These are phyloP conservation scores for Tipula helvola DNA, from an alignment of 2,888 invertebrate species.

Conservation along the genomic window DNA sequence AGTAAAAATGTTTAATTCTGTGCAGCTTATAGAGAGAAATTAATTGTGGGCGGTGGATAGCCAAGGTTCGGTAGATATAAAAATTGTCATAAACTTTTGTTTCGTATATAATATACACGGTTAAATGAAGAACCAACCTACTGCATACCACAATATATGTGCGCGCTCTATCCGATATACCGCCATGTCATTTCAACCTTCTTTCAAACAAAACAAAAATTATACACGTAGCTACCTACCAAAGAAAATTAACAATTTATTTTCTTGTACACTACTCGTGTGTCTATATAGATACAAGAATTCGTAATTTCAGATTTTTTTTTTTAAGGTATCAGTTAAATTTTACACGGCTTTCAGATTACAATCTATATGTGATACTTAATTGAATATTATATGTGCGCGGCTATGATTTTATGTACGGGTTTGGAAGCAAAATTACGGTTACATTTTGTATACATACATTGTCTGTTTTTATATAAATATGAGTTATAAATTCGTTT, in stretches of 20 bases:
- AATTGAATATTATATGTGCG: neutral
- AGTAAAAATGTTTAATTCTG: neutral
- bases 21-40: neutral
- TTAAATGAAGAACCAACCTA: neutral
- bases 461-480: too few species aligned
- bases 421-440: neutral
- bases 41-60: neutral
- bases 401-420: neutral
- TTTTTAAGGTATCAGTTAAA: neutral
- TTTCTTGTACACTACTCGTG: neutral
- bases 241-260: neutral
- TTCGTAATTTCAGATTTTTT: neutral
- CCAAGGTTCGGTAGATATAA: neutral
- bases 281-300: neutral
- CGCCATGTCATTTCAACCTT: neutral
- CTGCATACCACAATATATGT: neutral
- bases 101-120: neutral
- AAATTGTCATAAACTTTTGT: neutral
- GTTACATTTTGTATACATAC: neutral
- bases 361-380: conserved; percentile 4
- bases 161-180: neutral
- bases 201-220: neutral
- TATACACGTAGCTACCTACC: neutral
- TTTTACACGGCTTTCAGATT: conserved; percentile 4
- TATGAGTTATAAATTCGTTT: neutral